Base-by-base conservation (phyloP, 1,140 invertebrate genomes). In the Eriosoma lanigerum region DNA sequence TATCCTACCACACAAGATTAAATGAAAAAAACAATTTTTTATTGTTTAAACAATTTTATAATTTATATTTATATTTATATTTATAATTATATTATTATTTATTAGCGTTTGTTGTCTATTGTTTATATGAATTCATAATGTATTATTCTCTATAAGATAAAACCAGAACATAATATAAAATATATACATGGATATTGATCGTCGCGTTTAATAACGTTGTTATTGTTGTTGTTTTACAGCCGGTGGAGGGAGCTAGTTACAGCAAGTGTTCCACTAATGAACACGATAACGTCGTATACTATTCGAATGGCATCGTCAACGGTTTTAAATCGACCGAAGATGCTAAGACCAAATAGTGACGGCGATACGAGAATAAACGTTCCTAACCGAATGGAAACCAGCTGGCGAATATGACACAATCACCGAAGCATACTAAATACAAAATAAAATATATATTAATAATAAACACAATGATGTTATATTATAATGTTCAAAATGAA, bases 231-330 rank as follows among this genome's bases (percentile, higher is more conserved):
- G 12, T 80, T 82, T 80, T 81, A 54, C 56, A 82, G 56, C 60
- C 81, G 68, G 60, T 78, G 24, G 81, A 82, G 46, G 56, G 50
- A 48, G 38, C 86, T 86, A 89, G 86, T 90, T 85, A 83, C 38
- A 85, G 85, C 44, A 83, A 83, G 26, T 82, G 85, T 24, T 85
- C 84, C 21, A 85, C 86, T 48, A 87, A 87, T 9, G 89, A 89
- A 81, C 86, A 89, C 73, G 88, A 89, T 75, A 88, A 88, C 72
- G 90, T 90, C 83, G 89, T 88, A 32, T 85, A 86, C 82, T 90
- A 91, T 85, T 90, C 89, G 64, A 91, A 90, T 82, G 90, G 90
- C 19, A 88, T 89, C 73, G 89, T 89, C 82, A 91, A 90, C 83
- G 90, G 90, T 60, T 90, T 90, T 84, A 89, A 90, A 82, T 72